Percentiles rank a stretch among this genome's conserved stretches.
phyloP scores from a whole-genome alignment of 2,888 invertebrate genomes.

The Leucophenga maculata region DNA sequence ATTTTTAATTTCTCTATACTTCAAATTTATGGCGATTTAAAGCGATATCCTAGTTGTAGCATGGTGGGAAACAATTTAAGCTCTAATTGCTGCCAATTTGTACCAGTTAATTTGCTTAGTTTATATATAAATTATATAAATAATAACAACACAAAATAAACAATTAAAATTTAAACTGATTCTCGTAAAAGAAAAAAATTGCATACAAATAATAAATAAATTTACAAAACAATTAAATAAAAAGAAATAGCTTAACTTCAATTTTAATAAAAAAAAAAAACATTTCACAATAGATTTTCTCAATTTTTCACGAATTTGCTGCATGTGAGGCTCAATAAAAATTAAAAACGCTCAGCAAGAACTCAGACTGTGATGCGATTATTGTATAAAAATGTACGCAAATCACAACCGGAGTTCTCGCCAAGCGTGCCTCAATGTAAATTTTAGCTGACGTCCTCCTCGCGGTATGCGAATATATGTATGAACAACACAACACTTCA shows the following conservation, averaged over 20 bases:
- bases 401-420: constrained; percentile 87
- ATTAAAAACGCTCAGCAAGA: constrained; percentile 82
- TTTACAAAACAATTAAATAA: constrained; percentile 29
- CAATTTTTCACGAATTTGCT: neutral
- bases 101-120: too few species aligned
- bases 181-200: constrained; percentile 55
- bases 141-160: constrained; percentile 18
- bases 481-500: too few species aligned
- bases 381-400: constrained; percentile 75
- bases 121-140: neutral
- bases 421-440: constrained; percentile 64
- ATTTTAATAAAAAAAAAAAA: constrained; percentile 3
- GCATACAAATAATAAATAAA: constrained; percentile 21
- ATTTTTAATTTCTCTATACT: too few species aligned
- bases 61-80: too few species aligned
- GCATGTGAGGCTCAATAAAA: constrained; percentile 16
- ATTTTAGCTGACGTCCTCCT: too few species aligned
- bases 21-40: too few species aligned
- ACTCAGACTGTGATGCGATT: constrained; percentile 95
- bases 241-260: constrained; percentile 17
- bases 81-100: too few species aligned
- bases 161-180: constrained; percentile 69
- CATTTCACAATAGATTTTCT: constrained; percentile 13
- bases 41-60: too few species aligned
- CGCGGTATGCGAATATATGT: too few species aligned